Base-by-base conservation (phyloP, 2,888 invertebrate species). In the Mystacides longicornis region DNA sequence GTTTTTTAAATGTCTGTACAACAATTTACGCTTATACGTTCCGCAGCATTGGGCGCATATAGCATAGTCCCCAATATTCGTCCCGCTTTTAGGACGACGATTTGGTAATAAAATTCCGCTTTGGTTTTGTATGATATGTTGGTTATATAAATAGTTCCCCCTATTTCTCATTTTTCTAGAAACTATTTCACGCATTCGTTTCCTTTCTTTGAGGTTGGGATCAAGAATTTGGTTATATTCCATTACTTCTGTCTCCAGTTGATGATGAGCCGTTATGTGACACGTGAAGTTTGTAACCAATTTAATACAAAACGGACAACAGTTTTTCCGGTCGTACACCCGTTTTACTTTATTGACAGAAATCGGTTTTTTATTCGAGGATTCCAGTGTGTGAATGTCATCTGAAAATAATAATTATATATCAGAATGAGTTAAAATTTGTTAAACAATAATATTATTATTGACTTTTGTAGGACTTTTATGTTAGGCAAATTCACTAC, bases 251-350 rank as follows among this genome's bases (percentile, higher is more conserved):
- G 50, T 20, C 18, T 50, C 50, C n/a, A 21, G 37, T 2, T 22
- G 18, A 43, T 42, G 42, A 43, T 51, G 42, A 18, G 43, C 16
- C 16, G 22, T 20, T 2, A 51, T 42, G 43, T 51, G 51, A 18
- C 51, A 45, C 22, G 51, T 51, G 21, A 51, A 51, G 23, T 51
- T 51, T 2, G 51, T 51, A 14, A 51, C 51, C 19, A 51, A 23
- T 51, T 23, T 51, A 23, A 2, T 11, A 51, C 51, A 51, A 16
- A 11, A 51, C 4, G 51, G 51, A 18, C 51, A 51, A 14, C 2
- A 51, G 21, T 51, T 51, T 51, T 23, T 51, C 18, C 50, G 37
- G n/a, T n/a, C n/a, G n/a, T n/a, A n/a, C n/a, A n/a, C n/a, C n/a
- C n/a, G n/a, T n/a, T n/a, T n/a, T n/a, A n/a, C n/a, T n/a, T n/a